Base-by-base conservation (phyloP, 2,888 invertebrate genomes). In the Lasioglossum figueresi region DNA sequence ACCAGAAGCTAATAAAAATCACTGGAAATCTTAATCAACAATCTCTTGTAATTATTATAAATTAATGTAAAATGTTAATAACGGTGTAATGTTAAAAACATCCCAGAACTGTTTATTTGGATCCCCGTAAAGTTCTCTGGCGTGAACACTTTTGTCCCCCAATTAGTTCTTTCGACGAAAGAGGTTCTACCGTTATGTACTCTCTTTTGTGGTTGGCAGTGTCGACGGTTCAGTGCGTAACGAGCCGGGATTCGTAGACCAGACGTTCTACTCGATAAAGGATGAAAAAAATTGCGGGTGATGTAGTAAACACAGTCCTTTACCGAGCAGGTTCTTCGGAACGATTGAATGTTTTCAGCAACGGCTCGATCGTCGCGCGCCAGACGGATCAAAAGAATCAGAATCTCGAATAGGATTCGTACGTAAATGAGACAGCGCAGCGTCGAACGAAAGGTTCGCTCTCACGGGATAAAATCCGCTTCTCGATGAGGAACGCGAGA, bases 401-500 rank as follows among this genome's bases (percentile, higher is more conserved):
- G 66, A 59, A 68, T 72, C 31, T n/a, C n/a, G 70, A 71, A 75
- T 68, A 45, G 66, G 73, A 80, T 82, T 52, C 72, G 70, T 52
- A 66, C 48, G 52, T 73, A 73, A 82, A 77, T 56, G 52, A 68
- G 52, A 66, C 43, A 43, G 76, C 34, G 45, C 43, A 43, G 76
- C 34, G 45, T 14, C 63, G 63, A 73, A 37, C 52, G 82, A 83
- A 82, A 76, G 72, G 43, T 68, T 77, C 48, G 31, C 70, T 63
- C 27, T 76, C 40, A 68, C 56, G 73, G 73, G 68, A 83, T 77
- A 73, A 74, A 79, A 83, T 79, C 75, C 79, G n/a, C n/a, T 66
- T 52, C 78, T 79, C 78, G 74, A 83, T 74, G 70, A 66, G 75
- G 52, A 83, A 83, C 84, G 75, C 71, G 84, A 63, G 77, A 45